Evolutionary conservation across 2,797 vertebrate genomes (phyloP), one percentile per base, ranked within the genome.

Genomic region (Odontamblyopus lacepedii): DNA sequence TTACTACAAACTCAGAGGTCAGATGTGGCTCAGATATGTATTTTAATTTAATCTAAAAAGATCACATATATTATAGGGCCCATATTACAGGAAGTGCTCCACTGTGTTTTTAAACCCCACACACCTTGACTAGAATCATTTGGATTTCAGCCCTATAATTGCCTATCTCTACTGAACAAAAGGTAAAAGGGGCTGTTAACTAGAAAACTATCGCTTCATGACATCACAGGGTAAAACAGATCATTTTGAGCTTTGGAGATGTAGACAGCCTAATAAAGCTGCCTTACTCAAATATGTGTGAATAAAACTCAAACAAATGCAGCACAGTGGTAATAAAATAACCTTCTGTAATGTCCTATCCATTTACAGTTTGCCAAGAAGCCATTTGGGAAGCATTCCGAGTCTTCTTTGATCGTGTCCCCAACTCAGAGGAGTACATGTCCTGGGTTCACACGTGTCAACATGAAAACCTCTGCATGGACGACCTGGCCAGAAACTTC

Each of bases 371-470:
- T 79, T 98, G 97, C 85, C 98, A 98, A 92, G 96, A 98, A 89
- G 96, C 94, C 6, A 95, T 98, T 4, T 99, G 98, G 98, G 96
- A 98, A 91, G 97, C 97, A 0, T 98, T 96, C 78, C 93, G 95
- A 63, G 94, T 98, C 85, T 99, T 99, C 89, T 85, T 98, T 88
- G 96, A 98, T 92, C 89, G 95, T 75, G 95, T 98, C 77, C 97
- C 98, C n/a, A 94, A 94, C 81, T 92, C 94, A 13, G 91, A 90
- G 35, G 97, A 98, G 88, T 97, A 97, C 89, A 92, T 94, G 72
- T 87, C 91, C 71, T 98, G 97, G 97, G 95, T 99, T 60, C 91
- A 91, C 78, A 83, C 93, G 87, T 99, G 97, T 89, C 97, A 97
- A 81, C 92, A 88, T 73, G 94, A 97, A 84, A 95, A 95, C 67